Conservation (phyloP, 1,140 invertebrate species). For the Drosophila auraria region DNA sequence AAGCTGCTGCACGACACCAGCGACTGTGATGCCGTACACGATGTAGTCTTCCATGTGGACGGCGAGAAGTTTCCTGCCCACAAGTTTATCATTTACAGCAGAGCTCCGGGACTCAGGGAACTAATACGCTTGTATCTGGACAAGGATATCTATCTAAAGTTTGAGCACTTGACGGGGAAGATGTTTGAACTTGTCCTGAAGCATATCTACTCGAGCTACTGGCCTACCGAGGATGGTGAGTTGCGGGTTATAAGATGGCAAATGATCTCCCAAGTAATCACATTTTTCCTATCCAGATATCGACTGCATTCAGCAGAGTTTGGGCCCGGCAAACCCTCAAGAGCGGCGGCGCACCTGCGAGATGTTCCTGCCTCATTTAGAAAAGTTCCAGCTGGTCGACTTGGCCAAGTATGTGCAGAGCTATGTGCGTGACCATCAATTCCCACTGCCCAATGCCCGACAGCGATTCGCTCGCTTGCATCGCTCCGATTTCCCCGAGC, state of each 20-base stretch:
- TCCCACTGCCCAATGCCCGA: conserved; percentile 30
- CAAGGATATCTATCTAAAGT: conserved; percentile 77
- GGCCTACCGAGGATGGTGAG: conserved; percentile 71
- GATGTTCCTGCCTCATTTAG: conserved; percentile 64
- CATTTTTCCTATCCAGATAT: conserved; percentile 48
- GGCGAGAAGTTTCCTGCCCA: conserved; percentile 87
- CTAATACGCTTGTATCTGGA: conserved; percentile 62
- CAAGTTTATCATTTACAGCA: conserved; percentile 88
- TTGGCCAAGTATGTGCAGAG: conserved; percentile 58
- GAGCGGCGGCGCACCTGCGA: conserved; percentile 43
- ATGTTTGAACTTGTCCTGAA: conserved; percentile 84
- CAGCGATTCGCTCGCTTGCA: conserved; percentile 60
- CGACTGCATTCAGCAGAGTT: conserved; percentile 70
- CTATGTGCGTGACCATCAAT: conserved; percentile 45
- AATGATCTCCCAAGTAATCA: neutral
- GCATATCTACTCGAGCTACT: conserved; percentile 78
- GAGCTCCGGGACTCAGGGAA: conserved; percentile 84
- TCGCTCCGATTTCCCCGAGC: conserved; percentile 84
- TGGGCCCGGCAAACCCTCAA: conserved; percentile 58
- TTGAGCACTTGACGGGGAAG: conserved; percentile 73
- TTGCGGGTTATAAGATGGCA: rapidly evolving
- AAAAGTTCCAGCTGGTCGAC: conserved; percentile 58
- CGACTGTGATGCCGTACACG: conserved; percentile 88
- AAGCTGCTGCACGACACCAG: conserved; percentile 86
- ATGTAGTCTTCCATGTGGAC: conserved; percentile 88